Evolutionary conservation across 2,797 vertebrate genomes (phyloP).

Genomic region (Emydoidea blandingii): DNA sequence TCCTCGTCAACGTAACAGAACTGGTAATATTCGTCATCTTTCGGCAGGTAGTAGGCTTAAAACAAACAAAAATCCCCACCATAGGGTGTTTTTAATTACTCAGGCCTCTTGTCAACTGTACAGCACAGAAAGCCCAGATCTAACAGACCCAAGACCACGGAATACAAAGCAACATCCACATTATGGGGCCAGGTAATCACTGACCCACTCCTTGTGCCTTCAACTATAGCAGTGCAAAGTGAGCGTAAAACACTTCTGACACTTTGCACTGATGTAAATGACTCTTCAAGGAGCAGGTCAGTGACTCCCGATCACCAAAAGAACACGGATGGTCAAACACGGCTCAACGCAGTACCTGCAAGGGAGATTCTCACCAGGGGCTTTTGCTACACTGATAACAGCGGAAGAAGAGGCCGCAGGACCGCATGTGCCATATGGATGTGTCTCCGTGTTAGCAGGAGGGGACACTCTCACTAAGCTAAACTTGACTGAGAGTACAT

Average conservation of each 20-base stretch:
- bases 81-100: neutral
- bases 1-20: constrained; percentile 92
- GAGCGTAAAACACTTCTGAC: neutral
- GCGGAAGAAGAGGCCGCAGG: neutral
- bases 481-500: neutral
- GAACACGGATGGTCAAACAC: neutral
- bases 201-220: rapidly evolving
- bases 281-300: neutral
- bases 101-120: neutral
- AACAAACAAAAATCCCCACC: neutral
- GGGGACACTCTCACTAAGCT: neutral
- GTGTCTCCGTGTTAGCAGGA: neutral
- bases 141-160: neutral
- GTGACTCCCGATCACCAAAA: neutral
- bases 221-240: neutral
- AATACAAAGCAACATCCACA: neutral
- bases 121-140: neutral
- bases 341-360: neutral
- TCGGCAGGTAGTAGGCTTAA: constrained; percentile 92
- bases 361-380: neutral
- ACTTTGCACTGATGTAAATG: neutral
- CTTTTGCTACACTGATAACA: neutral
- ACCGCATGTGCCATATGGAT: neutral
- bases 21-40: constrained; percentile 92
- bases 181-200: neutral